These are phyloP conservation scores for Portevinia maculata DNA, from an alignment of 2,888 invertebrate genomes.

Conservation along the genomic window DNA sequence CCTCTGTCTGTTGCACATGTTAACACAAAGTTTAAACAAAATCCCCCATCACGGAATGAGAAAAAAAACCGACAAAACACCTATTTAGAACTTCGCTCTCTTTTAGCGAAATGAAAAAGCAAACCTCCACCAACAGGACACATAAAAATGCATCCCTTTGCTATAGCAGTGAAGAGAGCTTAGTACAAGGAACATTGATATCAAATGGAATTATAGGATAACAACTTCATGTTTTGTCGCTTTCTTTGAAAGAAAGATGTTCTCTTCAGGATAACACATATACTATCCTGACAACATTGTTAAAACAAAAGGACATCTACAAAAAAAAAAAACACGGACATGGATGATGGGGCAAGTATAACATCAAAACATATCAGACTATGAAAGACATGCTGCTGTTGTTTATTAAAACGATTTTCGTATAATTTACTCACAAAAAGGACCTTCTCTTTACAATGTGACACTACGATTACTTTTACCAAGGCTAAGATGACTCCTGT, in stretches of 20 bases:
- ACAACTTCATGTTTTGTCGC: slow-evolving; percentile 65
- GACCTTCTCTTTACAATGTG: slow-evolving; percentile 64
- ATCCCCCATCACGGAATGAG: slow-evolving; percentile 6
- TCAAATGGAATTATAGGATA: slow-evolving; percentile 72
- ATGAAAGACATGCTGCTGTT: slow-evolving; percentile 48
- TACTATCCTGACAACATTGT: slow-evolving; percentile 34
- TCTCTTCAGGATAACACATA: slow-evolving; percentile 13
- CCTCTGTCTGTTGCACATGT: slow-evolving; percentile 34
- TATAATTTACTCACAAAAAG: slow-evolving; percentile 65
- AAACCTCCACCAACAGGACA: slow-evolving; percentile 2
- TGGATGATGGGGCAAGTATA: background rate
- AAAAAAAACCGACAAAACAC: slow-evolving; percentile 16
- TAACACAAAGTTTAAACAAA: slow-evolving; percentile 23
- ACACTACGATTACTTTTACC: slow-evolving; percentile 52
- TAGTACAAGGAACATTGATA: slow-evolving; percentile 63
- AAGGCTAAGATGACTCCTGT: background rate
- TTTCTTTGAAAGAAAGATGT: slow-evolving; percentile 39
- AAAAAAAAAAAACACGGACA: background rate
- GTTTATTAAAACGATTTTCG: slow-evolving; percentile 71
- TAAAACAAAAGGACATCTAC: slow-evolving; percentile 36
- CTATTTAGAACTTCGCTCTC: too few relatives aligned
- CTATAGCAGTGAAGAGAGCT: slow-evolving; percentile 17
- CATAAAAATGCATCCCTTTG: slow-evolving; percentile 17
- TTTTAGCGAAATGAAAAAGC: slow-evolving; percentile 14
- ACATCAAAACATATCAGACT: slow-evolving; percentile 22